These are phyloP conservation scores for Sandelia bainsii DNA, from an alignment of 2,797 vertebrate genomes.

Conservation along the genomic window DNA sequence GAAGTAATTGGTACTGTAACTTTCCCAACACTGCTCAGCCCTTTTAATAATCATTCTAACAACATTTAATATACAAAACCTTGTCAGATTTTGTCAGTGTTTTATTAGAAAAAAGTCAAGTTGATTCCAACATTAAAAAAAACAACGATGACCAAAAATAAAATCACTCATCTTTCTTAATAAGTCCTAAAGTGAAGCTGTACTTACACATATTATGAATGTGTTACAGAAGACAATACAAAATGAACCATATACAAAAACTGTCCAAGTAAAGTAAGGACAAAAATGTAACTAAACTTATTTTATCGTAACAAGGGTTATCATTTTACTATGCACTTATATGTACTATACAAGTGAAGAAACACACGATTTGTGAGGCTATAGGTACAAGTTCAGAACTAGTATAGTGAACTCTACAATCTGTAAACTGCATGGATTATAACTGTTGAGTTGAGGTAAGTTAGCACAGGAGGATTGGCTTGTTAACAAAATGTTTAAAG, in stretches of 20 bases:
- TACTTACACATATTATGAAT: constrained; percentile 4
- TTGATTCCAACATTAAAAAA: background rate
- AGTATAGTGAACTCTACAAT: no score
- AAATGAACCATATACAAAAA: background rate
- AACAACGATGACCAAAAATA: background rate
- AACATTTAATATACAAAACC: background rate
- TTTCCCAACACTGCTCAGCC: no score
- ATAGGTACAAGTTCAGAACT: no score
- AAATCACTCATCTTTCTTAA: background rate
- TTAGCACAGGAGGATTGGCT: no score
- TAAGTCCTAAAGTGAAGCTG: background rate
- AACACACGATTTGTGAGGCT: background rate
- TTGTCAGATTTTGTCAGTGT: background rate
- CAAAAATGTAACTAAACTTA: background rate
- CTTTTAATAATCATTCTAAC: no score
- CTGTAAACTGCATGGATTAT: no score
- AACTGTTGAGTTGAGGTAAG: no score
- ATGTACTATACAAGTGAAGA: background rate
- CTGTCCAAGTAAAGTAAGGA: background rate
- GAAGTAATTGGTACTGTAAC: no score
- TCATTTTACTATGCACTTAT: background rate
- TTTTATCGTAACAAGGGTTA: background rate
- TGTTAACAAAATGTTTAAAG: no score
- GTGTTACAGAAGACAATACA: constrained; percentile 11
- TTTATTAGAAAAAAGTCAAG: constrained; percentile 25